Percentiles rank a stretch among this genome's conserved stretches.
phyloP scores from a whole-genome alignment of 2,797 vertebrate genomes.

The Antrozous pallidus region DNA sequence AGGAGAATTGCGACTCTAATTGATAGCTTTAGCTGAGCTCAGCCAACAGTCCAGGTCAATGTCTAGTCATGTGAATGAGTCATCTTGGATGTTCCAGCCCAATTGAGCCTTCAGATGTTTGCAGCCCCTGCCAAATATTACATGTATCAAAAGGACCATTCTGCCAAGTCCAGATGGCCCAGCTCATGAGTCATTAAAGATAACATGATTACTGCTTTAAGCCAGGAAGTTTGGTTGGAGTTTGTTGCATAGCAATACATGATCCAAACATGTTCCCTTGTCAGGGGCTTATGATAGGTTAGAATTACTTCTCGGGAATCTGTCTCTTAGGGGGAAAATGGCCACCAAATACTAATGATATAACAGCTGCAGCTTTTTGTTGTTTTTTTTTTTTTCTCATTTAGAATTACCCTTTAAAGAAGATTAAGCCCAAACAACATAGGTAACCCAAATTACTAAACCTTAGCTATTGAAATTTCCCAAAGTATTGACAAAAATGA shows the following conservation, averaged over 20 bases:
- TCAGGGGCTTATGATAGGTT: background rate
- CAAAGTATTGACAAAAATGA: conserved; percentile 13
- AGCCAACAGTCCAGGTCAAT: background rate
- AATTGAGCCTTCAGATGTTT: background rate
- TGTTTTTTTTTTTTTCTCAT: background rate
- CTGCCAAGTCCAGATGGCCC: background rate
- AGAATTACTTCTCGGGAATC: background rate
- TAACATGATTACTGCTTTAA: background rate
- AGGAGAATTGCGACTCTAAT: background rate
- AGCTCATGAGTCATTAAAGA: background rate
- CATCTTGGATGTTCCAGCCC: background rate
- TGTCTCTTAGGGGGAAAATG: background rate
- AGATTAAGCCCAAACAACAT: conserved; percentile 13
- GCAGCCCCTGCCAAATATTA: background rate
- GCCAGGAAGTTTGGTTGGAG: background rate
- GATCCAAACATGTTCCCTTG: background rate
- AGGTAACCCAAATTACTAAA: conserved; percentile 35
- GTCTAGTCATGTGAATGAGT: background rate
- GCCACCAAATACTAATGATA: background rate
- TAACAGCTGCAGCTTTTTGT: background rate
- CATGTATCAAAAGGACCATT: background rate
- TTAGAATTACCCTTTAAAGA: conserved; percentile 44
- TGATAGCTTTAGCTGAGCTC: background rate
- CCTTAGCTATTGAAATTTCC: conserved; percentile 37
- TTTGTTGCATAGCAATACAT: background rate